Percentiles rank a stretch among this genome's conserved stretches.
phyloP scores from a whole-genome alignment of 2,113 vertebrate species.

The Parotia lawesii region DNA sequence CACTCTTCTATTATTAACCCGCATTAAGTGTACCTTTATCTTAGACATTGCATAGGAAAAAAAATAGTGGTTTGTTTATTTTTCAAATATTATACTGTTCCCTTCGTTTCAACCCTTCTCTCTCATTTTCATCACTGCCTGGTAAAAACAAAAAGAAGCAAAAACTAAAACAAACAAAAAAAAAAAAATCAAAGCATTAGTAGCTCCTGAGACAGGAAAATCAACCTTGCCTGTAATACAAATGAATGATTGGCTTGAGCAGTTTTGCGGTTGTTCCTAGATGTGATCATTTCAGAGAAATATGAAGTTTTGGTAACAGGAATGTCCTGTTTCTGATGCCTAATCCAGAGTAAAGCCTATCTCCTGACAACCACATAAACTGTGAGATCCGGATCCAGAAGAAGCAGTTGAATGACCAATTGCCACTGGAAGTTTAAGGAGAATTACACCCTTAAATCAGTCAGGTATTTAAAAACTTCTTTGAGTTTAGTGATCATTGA shows the following conservation, averaged over 20 bases:
- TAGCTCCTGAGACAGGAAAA: background rate
- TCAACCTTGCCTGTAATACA: background rate
- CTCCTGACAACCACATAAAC: background rate
- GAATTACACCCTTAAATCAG: background rate
- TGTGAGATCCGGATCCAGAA: background rate
- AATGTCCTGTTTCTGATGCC: background rate
- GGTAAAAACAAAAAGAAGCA: background rate
- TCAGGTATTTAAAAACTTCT: background rate
- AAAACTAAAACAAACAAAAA: no score
- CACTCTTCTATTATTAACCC: background rate
- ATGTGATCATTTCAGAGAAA: background rate
- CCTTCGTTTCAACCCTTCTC: background rate
- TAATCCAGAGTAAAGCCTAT: background rate
- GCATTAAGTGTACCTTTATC: background rate
- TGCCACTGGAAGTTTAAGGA: background rate
- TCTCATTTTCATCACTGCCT: background rate
- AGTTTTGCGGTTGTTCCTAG: background rate
- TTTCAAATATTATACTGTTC: background rate
- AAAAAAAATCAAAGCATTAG: no score
- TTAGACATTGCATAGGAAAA: background rate
- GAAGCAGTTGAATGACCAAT: background rate
- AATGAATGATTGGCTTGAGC: background rate
- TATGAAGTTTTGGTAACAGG: background rate
- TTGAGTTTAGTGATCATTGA: background rate
- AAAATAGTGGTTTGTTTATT: accelerated